Evolutionary conservation across 1,140 invertebrate genomes (phyloP).

Genomic region (Eulimnadia texana): DNA sequence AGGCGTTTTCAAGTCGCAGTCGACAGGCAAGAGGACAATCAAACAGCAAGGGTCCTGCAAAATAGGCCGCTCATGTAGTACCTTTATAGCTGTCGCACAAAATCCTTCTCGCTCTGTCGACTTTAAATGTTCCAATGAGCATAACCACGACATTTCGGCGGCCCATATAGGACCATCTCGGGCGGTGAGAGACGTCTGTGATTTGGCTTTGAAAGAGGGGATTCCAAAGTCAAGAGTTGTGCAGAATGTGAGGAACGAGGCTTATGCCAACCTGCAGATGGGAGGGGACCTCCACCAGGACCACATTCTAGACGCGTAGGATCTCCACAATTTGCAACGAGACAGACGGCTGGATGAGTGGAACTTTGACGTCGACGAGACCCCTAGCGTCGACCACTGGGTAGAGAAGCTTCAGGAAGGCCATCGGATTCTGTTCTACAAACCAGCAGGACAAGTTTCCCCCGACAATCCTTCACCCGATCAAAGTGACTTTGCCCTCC

Average conservation of each 20-base stretch:
- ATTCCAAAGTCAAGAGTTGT: neutral
- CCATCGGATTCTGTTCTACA: too few species aligned
- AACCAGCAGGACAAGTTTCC: too few species aligned
- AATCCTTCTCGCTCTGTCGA: neutral
- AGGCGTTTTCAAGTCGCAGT: neutral
- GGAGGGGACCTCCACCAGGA: neutral
- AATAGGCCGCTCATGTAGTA: neutral
- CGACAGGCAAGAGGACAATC: too few species aligned
- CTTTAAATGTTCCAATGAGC: neutral
- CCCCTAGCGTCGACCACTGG: neutral
- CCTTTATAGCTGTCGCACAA: neutral
- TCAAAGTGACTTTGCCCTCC: too few species aligned
- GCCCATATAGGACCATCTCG: neutral
- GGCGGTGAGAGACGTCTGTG: neutral
- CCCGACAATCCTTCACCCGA: too few species aligned
- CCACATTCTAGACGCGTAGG: neutral
- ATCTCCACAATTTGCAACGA: neutral
- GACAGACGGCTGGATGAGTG: neutral
- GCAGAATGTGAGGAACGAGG: neutral
- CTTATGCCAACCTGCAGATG: neutral
- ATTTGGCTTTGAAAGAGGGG: neutral
- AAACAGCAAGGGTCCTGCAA: neutral
- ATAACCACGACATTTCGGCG: neutral
- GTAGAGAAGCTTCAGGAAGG: too few species aligned
- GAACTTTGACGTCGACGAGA: neutral